These are phyloP conservation scores for Paragorgia papillata DNA, from an alignment of 92 coral and sea anemone genomes.

Conservation along the genomic window DNA sequence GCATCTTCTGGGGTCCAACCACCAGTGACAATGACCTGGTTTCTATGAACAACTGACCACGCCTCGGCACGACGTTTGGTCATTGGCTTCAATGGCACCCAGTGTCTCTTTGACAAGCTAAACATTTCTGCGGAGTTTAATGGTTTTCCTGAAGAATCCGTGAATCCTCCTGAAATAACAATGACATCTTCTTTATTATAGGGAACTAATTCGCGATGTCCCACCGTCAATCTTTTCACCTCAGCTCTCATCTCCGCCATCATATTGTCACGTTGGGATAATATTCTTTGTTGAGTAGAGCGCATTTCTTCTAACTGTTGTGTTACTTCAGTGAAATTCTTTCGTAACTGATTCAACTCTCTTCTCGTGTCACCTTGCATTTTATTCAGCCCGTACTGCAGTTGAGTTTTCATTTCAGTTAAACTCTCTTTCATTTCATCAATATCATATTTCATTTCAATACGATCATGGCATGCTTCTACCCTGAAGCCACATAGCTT, in stretches of 20 bases:
- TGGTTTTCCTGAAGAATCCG: background rate
- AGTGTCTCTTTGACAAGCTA: background rate
- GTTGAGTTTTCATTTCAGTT: background rate
- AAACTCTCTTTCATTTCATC: background rate
- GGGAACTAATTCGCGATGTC: background rate
- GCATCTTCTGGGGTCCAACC: background rate
- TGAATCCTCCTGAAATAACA: slow-evolving; percentile 9
- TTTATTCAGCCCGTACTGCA: background rate
- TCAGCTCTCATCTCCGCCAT: background rate
- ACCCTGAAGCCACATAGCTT: slow-evolving; percentile 19
- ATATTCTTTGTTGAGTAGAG: background rate
- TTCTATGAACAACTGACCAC: background rate
- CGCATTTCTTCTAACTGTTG: background rate
- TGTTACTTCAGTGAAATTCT: background rate
- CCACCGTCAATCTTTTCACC: background rate
- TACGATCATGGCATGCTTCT: background rate
- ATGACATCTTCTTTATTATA: background rate
- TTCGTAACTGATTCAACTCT: background rate
- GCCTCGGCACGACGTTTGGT: background rate
- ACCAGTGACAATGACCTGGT: slow-evolving; percentile 1
- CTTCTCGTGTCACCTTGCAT: background rate
- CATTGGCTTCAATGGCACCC: slow-evolving; percentile 5
- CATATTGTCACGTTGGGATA: background rate
- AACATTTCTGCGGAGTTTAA: slow-evolving; percentile 28
- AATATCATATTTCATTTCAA: slow-evolving; percentile 2